phyloP scores from a whole-genome alignment of 2,888 invertebrate genomes.

The Apoda limacodes region DNA sequence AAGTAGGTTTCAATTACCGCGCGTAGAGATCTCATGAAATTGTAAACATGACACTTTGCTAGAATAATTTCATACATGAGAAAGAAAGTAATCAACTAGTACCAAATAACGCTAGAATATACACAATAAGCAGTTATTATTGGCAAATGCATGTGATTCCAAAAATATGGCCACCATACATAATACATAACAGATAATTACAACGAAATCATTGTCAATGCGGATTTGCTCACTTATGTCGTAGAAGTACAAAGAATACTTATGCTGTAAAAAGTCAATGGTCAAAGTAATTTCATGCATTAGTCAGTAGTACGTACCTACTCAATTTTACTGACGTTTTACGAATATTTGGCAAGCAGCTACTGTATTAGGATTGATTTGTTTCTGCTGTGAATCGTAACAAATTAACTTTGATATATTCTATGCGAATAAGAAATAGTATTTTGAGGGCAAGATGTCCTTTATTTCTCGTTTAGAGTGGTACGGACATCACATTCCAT shows the following conservation, averaged over 20 bases:
- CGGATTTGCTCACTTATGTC: constrained; percentile 33
- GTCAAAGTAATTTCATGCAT: constrained; percentile 66
- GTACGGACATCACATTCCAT: constrained; percentile 68
- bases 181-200: constrained; percentile 57
- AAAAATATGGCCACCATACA: constrained; percentile 65
- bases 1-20: constrained; percentile 29
- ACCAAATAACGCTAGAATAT: constrained; percentile 42
- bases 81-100: too few species aligned
- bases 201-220: constrained; percentile 48
- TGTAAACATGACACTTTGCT: too few species aligned
- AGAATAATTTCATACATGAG: too few species aligned
- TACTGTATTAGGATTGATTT: constrained; percentile 49
- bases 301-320: constrained; percentile 62
- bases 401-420: not conserved
- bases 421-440: constrained; percentile 26
- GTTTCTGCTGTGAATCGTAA: too few species aligned
- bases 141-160: constrained; percentile 60
- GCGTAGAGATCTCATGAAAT: too few species aligned
- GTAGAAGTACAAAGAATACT: constrained; percentile 49
- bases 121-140: constrained; percentile 43
- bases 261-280: constrained; percentile 54
- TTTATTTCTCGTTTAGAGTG: constrained; percentile 77
- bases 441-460: constrained; percentile 73
- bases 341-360: constrained; percentile 69
- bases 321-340: constrained; percentile 69